Evolutionary conservation across 2,888 invertebrate genomes (phyloP).

Genomic region (Trachelus troglodyta): DNA sequence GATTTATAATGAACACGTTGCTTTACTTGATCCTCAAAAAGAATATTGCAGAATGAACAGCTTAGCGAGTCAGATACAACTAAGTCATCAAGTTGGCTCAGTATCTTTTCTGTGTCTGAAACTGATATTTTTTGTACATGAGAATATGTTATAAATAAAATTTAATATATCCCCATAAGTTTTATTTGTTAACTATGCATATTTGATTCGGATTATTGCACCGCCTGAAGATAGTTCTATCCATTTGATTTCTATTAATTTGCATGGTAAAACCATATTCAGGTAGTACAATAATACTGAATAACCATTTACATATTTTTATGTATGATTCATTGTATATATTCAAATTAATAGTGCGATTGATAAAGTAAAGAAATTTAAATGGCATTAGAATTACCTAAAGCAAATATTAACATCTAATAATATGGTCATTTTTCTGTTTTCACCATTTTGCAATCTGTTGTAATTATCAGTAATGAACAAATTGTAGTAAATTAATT

Average conservation of each 20-base stretch:
- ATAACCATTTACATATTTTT: too few species aligned
- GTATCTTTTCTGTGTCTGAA: slow-evolving; percentile 46
- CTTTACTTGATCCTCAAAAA: slow-evolving; percentile 71
- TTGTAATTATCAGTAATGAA: neutral
- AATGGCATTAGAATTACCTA: too few species aligned
- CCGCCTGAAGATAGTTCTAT: neutral
- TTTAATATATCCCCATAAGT: neutral
- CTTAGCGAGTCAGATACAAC: slow-evolving; percentile 65
- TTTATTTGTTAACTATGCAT: neutral
- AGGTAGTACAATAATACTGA: too few species aligned
- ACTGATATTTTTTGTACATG: slow-evolving; percentile 3
- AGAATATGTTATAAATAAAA: neutral
- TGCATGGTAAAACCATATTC: too few species aligned
- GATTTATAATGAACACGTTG: slow-evolving; percentile 83
- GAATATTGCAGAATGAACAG: slow-evolving; percentile 69
- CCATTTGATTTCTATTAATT: too few species aligned
- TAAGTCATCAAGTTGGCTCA: slow-evolving; percentile 58
- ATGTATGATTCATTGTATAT: slow-evolving; percentile 1
- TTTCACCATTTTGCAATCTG: neutral
- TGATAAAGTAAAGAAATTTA: neutral
- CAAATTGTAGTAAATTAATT: neutral
- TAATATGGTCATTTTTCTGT: neutral
- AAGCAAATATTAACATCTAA: too few species aligned
- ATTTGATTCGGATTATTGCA: neutral
- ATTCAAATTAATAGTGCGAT: neutral